phyloP scores from a whole-genome alignment of 1,140 invertebrate species.

The Drosophila mojavensis region DNA sequence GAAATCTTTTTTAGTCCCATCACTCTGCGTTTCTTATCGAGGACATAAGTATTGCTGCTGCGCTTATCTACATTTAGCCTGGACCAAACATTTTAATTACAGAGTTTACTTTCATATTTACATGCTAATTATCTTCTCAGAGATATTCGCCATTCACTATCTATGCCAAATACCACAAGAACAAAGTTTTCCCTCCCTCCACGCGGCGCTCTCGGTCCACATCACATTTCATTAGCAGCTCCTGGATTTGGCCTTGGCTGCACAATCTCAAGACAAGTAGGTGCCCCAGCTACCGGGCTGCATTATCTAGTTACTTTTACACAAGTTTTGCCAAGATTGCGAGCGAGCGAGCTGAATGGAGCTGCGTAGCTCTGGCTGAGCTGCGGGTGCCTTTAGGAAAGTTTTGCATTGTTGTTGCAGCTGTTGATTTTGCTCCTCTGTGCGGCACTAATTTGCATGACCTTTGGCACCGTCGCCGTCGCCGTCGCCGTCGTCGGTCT shows the following conservation, averaged over 20 bases:
- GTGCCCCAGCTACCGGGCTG: constrained; percentile 51
- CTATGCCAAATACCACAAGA: constrained; percentile 17
- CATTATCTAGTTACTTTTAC: constrained; percentile 75
- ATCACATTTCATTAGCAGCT: constrained; percentile 31
- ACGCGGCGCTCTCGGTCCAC: background rate
- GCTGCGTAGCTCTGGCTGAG: constrained; percentile 12
- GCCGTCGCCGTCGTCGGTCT: background rate
- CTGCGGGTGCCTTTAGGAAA: constrained; percentile 53
- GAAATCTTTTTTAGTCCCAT: too few species aligned
- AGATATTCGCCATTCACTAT: background rate
- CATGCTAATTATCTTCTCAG: constrained; percentile 7
- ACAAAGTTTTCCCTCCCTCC: background rate
- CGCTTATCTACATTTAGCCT: too few species aligned
- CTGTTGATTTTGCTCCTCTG: constrained; percentile 37
- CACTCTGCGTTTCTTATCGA: too few species aligned
- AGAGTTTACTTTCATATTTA: constrained; percentile 3
- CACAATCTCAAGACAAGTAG: constrained; percentile 5
- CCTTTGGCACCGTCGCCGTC: constrained; percentile 39
- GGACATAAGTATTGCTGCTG: too few species aligned
- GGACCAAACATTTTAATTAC: background rate
- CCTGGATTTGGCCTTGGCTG: background rate
- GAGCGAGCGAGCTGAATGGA: constrained; percentile 37
- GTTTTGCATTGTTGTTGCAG: constrained; percentile 58
- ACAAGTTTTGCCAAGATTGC: constrained; percentile 74
- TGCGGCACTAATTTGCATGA: constrained; percentile 76